Evolutionary conservation across 1,140 invertebrate genomes (phyloP).

Genomic region (Ooceraea biroi): DNA sequence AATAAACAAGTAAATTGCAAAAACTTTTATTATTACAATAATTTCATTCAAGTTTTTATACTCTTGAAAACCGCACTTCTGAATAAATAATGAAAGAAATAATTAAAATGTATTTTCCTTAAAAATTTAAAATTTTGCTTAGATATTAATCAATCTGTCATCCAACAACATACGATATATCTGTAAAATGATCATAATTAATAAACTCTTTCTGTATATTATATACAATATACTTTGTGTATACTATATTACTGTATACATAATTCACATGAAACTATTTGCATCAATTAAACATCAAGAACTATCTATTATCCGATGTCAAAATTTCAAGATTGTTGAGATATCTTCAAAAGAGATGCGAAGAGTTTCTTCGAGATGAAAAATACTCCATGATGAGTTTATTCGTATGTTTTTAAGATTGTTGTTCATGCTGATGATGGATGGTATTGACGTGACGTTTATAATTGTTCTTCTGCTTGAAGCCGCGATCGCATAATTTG

Average conservation of each 20-base stretch:
- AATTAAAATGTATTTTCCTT: neutral
- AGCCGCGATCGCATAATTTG: conserved; percentile 76
- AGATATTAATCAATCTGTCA: conserved; percentile 31
- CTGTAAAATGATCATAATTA: conserved; percentile 22
- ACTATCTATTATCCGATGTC: neutral
- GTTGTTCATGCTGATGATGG: conserved; percentile 61
- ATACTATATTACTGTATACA: too few species aligned
- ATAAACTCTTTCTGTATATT: neutral
- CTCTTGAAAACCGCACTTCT: neutral
- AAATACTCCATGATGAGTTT: neutral
- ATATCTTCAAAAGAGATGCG: neutral
- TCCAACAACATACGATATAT: conserved; percentile 8
- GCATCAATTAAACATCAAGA: neutral
- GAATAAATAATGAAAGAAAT: neutral
- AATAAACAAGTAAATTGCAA: conserved; percentile 15
- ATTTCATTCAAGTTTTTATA: conserved; percentile 16
- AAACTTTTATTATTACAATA: neutral
- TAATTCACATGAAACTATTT: conserved; percentile 2
- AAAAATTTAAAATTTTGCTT: neutral
- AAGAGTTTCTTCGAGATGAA: neutral
- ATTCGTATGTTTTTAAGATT: neutral
- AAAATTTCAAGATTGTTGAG: conserved; percentile 7
- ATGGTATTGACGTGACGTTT: conserved; percentile 76
- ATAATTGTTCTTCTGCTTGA: conserved; percentile 80
- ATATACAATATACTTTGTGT: too few species aligned